phyloP scores from a whole-genome alignment of 2,888 invertebrate species.

The Ethmia dodecea region DNA sequence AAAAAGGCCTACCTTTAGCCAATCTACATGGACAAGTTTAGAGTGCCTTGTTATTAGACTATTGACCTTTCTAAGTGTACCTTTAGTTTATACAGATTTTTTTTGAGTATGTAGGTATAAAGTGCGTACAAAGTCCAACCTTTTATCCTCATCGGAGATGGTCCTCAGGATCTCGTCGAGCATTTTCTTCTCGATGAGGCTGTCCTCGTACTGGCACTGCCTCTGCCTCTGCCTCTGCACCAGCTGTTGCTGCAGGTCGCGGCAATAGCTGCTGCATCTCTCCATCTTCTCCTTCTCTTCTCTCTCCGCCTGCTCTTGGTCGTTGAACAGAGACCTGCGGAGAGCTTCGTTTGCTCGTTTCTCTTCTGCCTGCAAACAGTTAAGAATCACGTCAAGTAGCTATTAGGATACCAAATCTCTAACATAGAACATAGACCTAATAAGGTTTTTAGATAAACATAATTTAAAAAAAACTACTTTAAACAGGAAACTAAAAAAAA shows the following conservation, averaged over 20 bases:
- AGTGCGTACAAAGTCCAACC: too few species aligned
- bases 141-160: conserved; percentile 79
- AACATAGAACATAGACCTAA: too few species aligned
- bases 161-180: conserved; percentile 78
- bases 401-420: too few species aligned
- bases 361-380: conserved; percentile 47
- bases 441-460: conserved; percentile 12
- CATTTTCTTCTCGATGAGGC: conserved; percentile 79
- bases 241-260: conserved; percentile 77
- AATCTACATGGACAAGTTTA: too few species aligned
- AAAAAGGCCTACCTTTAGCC: too few species aligned
- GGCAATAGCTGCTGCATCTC: conserved; percentile 50
- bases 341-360: conserved; percentile 47
- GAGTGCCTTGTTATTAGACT: too few species aligned
- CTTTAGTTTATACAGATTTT: too few species aligned
- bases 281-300: conserved; percentile 39
- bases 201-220: conserved; percentile 76
- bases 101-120: too few species aligned
- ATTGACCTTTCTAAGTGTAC: too few species aligned
- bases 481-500: too few species aligned
- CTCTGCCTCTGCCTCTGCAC: conserved; percentile 57
- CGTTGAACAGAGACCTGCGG: conserved; percentile 45
- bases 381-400: too few species aligned
- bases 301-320: conserved; percentile 47
- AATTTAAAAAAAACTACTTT: too few species aligned